phyloP scores from a whole-genome alignment of 1,140 invertebrate species.

The Drosophila mauritiana region DNA sequence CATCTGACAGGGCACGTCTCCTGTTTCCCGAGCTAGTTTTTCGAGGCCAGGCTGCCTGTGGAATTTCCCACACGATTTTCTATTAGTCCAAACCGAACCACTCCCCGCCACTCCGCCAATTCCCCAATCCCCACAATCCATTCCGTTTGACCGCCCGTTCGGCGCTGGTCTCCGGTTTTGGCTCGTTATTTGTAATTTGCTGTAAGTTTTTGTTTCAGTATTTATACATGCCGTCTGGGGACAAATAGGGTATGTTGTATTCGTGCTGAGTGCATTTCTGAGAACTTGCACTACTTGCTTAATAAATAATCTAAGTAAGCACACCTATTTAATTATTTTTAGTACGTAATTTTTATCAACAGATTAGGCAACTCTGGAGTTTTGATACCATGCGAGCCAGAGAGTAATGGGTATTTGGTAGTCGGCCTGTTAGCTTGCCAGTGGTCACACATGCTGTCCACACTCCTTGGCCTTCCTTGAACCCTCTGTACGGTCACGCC shows the following conservation, averaged over 20 bases:
- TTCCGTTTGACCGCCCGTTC: background rate
- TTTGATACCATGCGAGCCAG: background rate
- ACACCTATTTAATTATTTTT: background rate
- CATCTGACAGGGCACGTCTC: constrained; percentile 47
- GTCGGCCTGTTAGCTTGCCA: constrained; percentile 14
- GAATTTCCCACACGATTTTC: constrained; percentile 70
- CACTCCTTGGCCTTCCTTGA: constrained; percentile 11
- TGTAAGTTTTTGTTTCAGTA: constrained; percentile 79
- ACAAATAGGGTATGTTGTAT: background rate
- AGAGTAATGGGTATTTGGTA: background rate
- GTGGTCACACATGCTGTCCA: constrained; percentile 18
- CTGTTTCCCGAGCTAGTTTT: constrained; percentile 35
- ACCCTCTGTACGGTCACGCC: background rate
- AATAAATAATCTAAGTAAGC: too few species aligned
- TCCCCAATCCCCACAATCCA: constrained; percentile 3
- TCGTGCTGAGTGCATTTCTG: background rate
- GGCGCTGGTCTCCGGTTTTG: constrained; percentile 25
- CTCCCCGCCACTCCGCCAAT: background rate
- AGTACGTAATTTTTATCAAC: too few species aligned
- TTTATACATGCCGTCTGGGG: constrained; percentile 42
- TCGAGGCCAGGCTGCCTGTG: constrained; percentile 21
- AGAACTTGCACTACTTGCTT: too few species aligned
- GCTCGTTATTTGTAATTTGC: constrained; percentile 81
- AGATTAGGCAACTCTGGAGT: background rate
- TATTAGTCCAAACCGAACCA: constrained; percentile 43